Evolutionary conservation across 2,797 vertebrate genomes (phyloP).

Genomic region (Acrossocheilus fasciatus): DNA sequence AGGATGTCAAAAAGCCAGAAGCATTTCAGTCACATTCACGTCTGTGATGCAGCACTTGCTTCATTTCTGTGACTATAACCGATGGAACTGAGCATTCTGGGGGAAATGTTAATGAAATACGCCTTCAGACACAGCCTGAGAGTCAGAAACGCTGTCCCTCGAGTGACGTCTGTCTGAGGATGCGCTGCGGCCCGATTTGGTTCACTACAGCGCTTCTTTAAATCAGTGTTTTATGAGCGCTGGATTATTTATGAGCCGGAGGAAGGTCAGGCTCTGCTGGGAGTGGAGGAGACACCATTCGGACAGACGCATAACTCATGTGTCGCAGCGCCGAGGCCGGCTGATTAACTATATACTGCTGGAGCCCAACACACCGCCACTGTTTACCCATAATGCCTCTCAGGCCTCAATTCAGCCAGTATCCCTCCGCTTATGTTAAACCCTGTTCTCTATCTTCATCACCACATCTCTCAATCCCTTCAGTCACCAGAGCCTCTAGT

Average conservation of each 20-base stretch:
- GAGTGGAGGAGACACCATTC: constrained; percentile 2
- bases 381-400: constrained; percentile 66
- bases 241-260: constrained; percentile 73
- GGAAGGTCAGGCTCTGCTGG: constrained; percentile 72
- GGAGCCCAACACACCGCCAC: constrained; percentile 8
- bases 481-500: neutral
- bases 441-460: neutral
- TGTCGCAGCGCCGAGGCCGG: constrained; percentile 64
- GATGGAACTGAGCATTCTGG: neutral
- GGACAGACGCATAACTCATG: constrained; percentile 73
- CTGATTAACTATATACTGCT: constrained; percentile 70
- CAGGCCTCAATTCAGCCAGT: constrained; percentile 61
- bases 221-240: constrained; percentile 72
- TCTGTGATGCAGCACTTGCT: neutral
- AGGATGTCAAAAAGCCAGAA: neutral
- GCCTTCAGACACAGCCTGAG: neutral
- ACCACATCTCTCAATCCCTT: neutral
- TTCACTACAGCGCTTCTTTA: constrained; percentile 60
- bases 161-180: constrained; percentile 2
- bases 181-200: neutral
- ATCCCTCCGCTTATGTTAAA: constrained; percentile 56
- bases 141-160: neutral
- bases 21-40: neutral
- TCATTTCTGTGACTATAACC: neutral
- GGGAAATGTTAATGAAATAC: neutral